Evolutionary conservation across 2,113 vertebrate species (phyloP).

Genomic region (Dasypus novemcinctus): DNA sequence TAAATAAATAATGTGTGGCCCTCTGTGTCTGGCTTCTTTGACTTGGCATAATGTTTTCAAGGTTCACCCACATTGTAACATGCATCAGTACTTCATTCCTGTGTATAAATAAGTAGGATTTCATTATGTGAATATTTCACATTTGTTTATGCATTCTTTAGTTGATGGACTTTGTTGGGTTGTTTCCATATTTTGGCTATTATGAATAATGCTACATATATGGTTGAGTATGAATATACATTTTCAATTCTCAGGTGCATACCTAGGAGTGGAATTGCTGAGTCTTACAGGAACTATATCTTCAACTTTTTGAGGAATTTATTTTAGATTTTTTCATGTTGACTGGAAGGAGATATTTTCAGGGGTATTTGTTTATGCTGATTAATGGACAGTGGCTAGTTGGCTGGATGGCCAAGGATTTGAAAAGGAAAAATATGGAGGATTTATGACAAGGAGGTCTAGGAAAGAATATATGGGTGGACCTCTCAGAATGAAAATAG

Average conservation of each 20-base stretch:
- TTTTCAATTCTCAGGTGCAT: not conserved
- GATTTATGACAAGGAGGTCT: not conserved
- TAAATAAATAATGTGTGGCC: not conserved
- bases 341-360: not conserved
- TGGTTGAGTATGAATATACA: not conserved
- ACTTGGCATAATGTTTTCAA: not conserved
- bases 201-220: not conserved
- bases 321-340: not conserved
- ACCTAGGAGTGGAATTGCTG: not conserved
- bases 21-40: not conserved
- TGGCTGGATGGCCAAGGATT: not conserved
- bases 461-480: not conserved
- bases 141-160: not conserved
- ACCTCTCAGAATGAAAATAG: not conserved
- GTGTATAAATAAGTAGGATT: not conserved
- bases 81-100: not conserved
- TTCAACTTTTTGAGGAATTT: not conserved
- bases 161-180: not conserved
- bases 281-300: not conserved
- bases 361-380: not conserved
- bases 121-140: not conserved
- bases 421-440: not conserved
- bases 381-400: not conserved
- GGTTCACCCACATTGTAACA: not conserved
- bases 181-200: not conserved